phyloP scores from a whole-genome alignment of 1,140 invertebrate genomes.

The Trissolcus basalis region DNA sequence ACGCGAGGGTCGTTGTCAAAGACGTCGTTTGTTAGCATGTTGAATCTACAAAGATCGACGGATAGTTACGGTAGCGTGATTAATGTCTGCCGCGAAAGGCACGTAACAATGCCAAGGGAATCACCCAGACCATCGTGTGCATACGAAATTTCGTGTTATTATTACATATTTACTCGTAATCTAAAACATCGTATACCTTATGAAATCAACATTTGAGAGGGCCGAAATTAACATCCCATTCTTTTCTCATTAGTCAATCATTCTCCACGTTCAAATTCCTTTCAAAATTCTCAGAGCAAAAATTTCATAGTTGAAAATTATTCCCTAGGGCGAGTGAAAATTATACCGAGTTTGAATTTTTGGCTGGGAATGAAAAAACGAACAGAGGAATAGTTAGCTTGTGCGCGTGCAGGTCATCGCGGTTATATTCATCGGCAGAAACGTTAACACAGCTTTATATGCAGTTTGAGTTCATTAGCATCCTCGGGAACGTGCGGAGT shows the following conservation, averaged over 20 bases:
- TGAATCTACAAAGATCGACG: constrained; percentile 57
- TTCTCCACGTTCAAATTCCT: no score
- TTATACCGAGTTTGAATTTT: no score
- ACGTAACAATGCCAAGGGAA: constrained; percentile 50
- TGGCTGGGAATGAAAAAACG: not conserved
- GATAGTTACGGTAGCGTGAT: constrained; percentile 69
- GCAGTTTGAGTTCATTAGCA: constrained; percentile 68
- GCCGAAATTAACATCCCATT: not conserved
- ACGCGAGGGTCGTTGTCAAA: constrained; percentile 43
- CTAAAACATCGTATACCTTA: constrained; percentile 8
- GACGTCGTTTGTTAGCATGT: constrained; percentile 55
- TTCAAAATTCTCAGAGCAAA: not conserved
- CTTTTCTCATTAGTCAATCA: not conserved
- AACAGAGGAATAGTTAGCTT: no score
- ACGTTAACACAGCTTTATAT: constrained; percentile 54
- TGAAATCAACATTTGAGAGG: no score
- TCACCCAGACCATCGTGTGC: constrained; percentile 18
- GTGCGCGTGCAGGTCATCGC: constrained; percentile 48
- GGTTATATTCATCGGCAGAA: constrained; percentile 18
- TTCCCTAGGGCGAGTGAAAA: no score
- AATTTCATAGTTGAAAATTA: not conserved
- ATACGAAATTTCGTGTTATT: constrained; percentile 32
- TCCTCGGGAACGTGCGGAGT: constrained; percentile 41
- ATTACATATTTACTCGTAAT: constrained; percentile 19
- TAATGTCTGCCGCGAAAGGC: constrained; percentile 59